Conservation (phyloP, 2,113 vertebrate genomes). For the Marcusenius ussheri region DNA sequence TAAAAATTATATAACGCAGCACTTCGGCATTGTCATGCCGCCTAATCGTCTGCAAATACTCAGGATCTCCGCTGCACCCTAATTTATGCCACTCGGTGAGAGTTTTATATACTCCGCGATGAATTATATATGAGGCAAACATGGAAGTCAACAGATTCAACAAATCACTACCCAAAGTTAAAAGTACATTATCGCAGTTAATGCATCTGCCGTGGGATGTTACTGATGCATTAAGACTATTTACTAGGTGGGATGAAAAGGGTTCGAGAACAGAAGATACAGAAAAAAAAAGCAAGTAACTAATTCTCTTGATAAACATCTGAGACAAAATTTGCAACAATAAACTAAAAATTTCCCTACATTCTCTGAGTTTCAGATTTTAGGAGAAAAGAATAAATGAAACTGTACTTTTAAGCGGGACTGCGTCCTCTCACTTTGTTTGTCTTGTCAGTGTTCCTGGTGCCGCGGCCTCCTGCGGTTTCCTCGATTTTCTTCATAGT, state of each 20-base stretch:
- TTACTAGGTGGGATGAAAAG: not conserved
- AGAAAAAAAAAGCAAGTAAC: not conserved
- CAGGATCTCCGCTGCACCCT: not conserved
- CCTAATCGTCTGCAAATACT: not conserved
- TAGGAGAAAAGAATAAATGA: not conserved
- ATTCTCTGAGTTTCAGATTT: not conserved
- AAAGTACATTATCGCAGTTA: not conserved
- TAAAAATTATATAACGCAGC: not conserved
- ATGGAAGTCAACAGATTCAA: slow-evolving; percentile 12
- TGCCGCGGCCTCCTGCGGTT: not conserved
- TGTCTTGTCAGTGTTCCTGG: not conserved
- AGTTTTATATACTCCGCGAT: not conserved
- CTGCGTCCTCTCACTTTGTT: not conserved
- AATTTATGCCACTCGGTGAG: not conserved
- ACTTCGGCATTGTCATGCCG: not conserved
- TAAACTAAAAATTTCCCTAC: not conserved
- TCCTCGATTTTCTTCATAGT: not conserved
- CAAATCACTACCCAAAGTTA: not conserved
- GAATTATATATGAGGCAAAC: slow-evolving; percentile 16
- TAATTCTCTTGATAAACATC: not conserved
- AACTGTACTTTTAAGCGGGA: not conserved
- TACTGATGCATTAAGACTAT: not conserved
- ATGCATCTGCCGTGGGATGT: not conserved
- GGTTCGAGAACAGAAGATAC: not conserved
- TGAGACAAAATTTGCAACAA: not conserved